Evolutionary conservation across 1,140 invertebrate genomes (phyloP), one percentile per base, ranked within the genome.

Genomic region (Monomorium pharaonis): DNA sequence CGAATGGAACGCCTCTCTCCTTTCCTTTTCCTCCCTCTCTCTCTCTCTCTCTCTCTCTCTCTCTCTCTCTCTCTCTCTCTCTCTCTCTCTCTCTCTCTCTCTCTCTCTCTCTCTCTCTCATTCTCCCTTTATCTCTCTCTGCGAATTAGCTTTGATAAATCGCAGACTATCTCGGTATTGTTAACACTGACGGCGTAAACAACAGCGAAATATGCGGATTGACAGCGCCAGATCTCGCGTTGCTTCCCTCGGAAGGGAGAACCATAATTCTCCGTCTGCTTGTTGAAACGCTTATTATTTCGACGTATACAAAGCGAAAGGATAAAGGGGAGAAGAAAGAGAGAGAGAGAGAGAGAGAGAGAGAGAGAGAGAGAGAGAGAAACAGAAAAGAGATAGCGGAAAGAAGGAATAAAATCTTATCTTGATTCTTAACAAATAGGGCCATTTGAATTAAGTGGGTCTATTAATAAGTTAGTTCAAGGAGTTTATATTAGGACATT

Each of bases 81-180:
- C 54, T 30, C 72, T 63, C 56, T 62, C 24, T 56, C 62, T 86
- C 65, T 85, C n/a, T 44, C 54, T 63, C 84, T 83, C 37, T 72
- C 65, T 85, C 60, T 47, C n/a, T 72, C 63, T 76, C 37, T 60
- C 60, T 54, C 47, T 76, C 21, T 30, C 62, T 67, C 63, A 63
- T n/a, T 60, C 60, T 63, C 49, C 62, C 69, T 54, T 62, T 33
- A 21, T 77, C 12, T 44, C 58, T 49, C n/a, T 30, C 70, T 62
- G 86, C 87, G 58, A 87, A 83, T 83, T 83, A 83, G 67, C 37
- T 56, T 30, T 83, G 78, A 83, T 83, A 83, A 83, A 83, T 83
- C 67, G 67, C 24, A 27, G 24, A 30, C 67, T 60, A 83, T 74
- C 78, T 83, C 56, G 67, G 37, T 83, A 83, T 83, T 83, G 78